A percentile compares a stretch with the other conserved stretches of the same genome.
phyloP scores from a whole-genome alignment of 2,888 invertebrate genomes.

The Cylloceria caligata region DNA sequence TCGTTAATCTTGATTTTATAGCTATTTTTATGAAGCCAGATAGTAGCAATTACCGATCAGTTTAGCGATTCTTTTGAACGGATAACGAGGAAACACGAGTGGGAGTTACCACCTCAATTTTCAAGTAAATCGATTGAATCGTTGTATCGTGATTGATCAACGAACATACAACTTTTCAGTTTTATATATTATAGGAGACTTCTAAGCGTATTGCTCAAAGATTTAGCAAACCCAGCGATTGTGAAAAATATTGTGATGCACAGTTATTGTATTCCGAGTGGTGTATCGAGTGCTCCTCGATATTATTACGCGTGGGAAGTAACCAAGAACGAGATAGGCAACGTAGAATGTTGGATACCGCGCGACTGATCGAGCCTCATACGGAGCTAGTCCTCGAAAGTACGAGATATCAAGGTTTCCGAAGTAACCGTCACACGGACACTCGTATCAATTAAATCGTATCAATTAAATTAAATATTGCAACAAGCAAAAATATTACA shows the following conservation, averaged over 20 bases:
- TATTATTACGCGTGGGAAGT: conserved; percentile 53
- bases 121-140: too few species aligned
- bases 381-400: conserved; percentile 59
- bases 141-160: too few species aligned
- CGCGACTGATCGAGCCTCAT: conserved; percentile 53
- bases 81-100: too few species aligned
- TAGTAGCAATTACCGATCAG: background rate
- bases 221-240: too few species aligned
- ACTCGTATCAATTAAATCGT: background rate
- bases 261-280: background rate
- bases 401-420: conserved; percentile 49
- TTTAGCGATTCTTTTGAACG: background rate
- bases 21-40: background rate
- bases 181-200: too few species aligned
- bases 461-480: background rate
- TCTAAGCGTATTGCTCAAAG: too few species aligned
- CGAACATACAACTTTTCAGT: too few species aligned
- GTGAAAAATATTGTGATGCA: background rate
- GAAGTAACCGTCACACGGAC: background rate
- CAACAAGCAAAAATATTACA: background rate
- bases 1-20: conserved; percentile 10
- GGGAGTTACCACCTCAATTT: too few species aligned
- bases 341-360: conserved; percentile 3
- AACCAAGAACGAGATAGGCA: conserved; percentile 31
- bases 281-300: conserved; percentile 18